Evolutionary conservation across 2,888 invertebrate species (phyloP).

Genomic region (Choreutis nemorana): DNA sequence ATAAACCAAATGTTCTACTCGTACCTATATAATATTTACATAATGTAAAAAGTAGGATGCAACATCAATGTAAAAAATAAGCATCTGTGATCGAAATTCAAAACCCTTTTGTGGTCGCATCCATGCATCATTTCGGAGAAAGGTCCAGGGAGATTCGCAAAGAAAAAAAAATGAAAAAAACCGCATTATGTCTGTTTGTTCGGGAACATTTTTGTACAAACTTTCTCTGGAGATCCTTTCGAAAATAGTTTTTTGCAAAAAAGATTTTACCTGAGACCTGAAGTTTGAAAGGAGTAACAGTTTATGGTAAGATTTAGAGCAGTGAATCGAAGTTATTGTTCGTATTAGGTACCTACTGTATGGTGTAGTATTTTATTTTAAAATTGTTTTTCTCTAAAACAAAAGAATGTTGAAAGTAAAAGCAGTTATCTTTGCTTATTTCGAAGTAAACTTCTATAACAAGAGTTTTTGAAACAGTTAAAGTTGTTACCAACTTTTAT

Average conservation of each 20-base stretch:
- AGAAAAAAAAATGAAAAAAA: slow-evolving; percentile 28
- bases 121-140: slow-evolving; percentile 28
- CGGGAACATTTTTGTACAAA: slow-evolving; percentile 36
- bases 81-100: slow-evolving; percentile 50
- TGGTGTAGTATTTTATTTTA: no score
- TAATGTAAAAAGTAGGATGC: slow-evolving; percentile 12
- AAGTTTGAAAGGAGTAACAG: no score
- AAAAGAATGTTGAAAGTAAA: no score
- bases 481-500: no score
- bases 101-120: slow-evolving; percentile 52
- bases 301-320: slow-evolving; percentile 29
- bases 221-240: slow-evolving; percentile 38
- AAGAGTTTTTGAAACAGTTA: no score
- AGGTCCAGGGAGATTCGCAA: slow-evolving; percentile 33
- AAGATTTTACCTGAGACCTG: slow-evolving; percentile 26
- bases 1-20: no score
- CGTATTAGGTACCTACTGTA: no score
- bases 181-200: slow-evolving; percentile 33
- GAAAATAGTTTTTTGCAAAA: slow-evolving; percentile 18
- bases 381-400: no score
- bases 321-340: no score
- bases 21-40: no score
- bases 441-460: no score
- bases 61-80: slow-evolving; percentile 18
- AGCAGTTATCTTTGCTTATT: no score